Percentiles rank a stretch among this genome's conserved stretches.
These are phyloP conservation scores for Gonatopus flavifemur DNA, from an alignment of 1,140 invertebrate species.

Conservation along the genomic window DNA sequence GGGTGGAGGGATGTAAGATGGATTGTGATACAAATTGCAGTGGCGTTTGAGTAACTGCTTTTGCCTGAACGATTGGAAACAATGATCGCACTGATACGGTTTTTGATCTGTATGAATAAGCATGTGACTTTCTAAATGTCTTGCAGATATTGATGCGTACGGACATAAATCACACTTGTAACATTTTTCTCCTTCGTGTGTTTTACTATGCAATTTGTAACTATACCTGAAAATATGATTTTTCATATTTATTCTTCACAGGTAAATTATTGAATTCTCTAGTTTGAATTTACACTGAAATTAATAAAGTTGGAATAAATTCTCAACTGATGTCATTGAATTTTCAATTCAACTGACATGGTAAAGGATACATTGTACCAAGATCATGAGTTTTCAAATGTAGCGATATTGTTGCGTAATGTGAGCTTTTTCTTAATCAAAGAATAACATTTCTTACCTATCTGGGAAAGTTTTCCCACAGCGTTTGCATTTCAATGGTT, in stretches of 20 bases:
- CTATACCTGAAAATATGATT: conserved; percentile 65
- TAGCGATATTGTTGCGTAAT: too few species aligned
- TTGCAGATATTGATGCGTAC: conserved; percentile 89
- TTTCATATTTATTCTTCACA: too few species aligned
- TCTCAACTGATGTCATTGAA: too few species aligned
- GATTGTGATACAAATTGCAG: conserved; percentile 92
- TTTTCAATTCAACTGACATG: too few species aligned
- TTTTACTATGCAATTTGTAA: conserved; percentile 74
- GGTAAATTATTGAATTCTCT: too few species aligned
- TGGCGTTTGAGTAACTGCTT: conserved; percentile 91
- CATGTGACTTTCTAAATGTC: conserved; percentile 95
- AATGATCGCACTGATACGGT: conserved; percentile 81
- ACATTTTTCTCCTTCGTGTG: conserved; percentile 96
- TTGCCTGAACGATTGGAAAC: conserved; percentile 82
- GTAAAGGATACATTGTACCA: too few species aligned
- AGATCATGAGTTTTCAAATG: too few species aligned
- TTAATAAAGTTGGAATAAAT: too few species aligned
- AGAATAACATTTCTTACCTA: conserved; percentile 54
- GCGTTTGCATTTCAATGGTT: conserved; percentile 87
- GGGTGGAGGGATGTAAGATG: conserved; percentile 84
- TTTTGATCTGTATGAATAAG: conserved; percentile 93
- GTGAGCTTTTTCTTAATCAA: too few species aligned
- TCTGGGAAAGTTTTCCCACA: conserved; percentile 93
- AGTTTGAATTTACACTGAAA: too few species aligned
- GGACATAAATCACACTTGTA: conserved; percentile 94